These are phyloP conservation scores for Macrosoma leucophasiata DNA, from an alignment of 2,888 invertebrate species.

Conservation along the genomic window DNA sequence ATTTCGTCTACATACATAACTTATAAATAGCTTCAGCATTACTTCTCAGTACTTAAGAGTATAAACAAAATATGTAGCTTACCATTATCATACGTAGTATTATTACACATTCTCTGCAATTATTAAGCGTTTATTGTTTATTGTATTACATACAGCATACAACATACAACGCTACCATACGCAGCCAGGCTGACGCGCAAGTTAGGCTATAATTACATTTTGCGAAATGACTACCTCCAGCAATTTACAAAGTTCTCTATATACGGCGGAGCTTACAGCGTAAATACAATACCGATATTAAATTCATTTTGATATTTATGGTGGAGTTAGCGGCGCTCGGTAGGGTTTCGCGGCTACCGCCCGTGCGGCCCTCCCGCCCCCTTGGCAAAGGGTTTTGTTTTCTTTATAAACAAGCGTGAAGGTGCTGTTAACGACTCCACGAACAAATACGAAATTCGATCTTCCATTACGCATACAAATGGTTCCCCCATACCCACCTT, in stretches of 20 bases:
- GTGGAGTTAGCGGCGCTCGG: constrained; percentile 29
- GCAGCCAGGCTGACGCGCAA: too few relatives aligned
- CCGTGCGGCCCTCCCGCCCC: constrained; percentile 30
- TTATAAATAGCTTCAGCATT: too few relatives aligned
- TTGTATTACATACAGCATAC: background rate
- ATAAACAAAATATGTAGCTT: too few relatives aligned
- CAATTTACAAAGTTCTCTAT: too few relatives aligned
- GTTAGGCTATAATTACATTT: too few relatives aligned
- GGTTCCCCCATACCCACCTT: constrained; percentile 46
- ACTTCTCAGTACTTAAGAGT: too few relatives aligned
- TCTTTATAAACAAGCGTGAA: constrained; percentile 71
- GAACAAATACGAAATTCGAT: constrained; percentile 76
- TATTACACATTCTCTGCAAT: too few relatives aligned
- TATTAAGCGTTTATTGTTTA: too few relatives aligned
- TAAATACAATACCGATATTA: constrained; percentile 22
- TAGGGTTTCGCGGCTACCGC: constrained; percentile 41
- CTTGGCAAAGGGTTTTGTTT: constrained; percentile 66
- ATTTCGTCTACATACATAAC: too few relatives aligned
- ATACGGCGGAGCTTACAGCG: constrained; percentile 14
- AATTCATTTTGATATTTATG: constrained; percentile 44
- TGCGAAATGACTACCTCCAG: too few relatives aligned
- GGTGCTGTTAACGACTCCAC: constrained; percentile 72
- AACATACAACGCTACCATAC: too few relatives aligned
- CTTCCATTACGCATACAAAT: constrained; percentile 73
- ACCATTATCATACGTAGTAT: too few relatives aligned